Percentiles rank a stretch among this genome's conserved stretches.
Conservation (phyloP, 2,797 vertebrate genomes). For the Bovichtus diacanthus region DNA sequence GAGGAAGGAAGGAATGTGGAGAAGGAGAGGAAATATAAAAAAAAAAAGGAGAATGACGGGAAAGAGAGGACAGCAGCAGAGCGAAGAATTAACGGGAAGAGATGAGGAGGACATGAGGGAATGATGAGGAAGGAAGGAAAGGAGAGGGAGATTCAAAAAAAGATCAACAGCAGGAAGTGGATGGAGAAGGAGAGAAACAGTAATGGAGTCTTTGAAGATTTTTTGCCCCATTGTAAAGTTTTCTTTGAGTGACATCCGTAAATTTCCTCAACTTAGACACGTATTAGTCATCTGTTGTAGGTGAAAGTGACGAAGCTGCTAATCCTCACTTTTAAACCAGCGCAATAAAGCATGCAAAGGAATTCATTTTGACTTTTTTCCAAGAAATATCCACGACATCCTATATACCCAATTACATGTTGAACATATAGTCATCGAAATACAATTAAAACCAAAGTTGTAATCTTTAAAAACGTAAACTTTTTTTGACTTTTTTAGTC, state of each 20-base stretch:
- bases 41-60: slow-evolving; percentile 3
- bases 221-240: too few relatives aligned
- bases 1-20: slow-evolving; percentile 34
- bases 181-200: too few relatives aligned
- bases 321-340: too few relatives aligned
- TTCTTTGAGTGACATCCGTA: too few relatives aligned
- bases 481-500: too few relatives aligned
- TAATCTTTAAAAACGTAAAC: background rate
- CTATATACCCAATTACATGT: background rate
- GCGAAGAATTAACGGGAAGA: background rate
- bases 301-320: too few relatives aligned
- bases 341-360: background rate
- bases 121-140: slow-evolving; percentile 9
- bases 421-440: background rate
- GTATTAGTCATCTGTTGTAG: too few relatives aligned
- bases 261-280: too few relatives aligned
- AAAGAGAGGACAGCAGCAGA: slow-evolving; percentile 25
- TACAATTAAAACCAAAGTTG: background rate
- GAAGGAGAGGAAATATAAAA: slow-evolving; percentile 16
- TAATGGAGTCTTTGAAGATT: too few relatives aligned
- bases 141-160: too few relatives aligned
- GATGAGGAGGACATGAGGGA: slow-evolving; percentile 15
- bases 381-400: background rate
- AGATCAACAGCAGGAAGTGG: too few relatives aligned
- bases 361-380: background rate